Base-by-base conservation (phyloP, 2,113 vertebrate species). In the Podiceps cristatus region DNA sequence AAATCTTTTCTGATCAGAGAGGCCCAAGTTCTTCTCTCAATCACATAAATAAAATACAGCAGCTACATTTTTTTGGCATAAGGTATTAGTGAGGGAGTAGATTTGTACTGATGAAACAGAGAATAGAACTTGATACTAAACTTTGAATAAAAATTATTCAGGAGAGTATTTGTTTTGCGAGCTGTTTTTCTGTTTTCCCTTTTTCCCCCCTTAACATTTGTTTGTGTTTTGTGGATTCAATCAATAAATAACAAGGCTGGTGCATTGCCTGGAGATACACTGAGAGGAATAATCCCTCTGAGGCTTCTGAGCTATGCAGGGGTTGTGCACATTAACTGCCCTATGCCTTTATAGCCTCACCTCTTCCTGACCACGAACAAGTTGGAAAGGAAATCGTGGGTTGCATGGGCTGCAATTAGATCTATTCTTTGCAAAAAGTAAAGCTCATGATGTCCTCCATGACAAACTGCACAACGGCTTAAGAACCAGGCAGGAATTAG, bases 11-110 rank as follows among this genome's bases (percentile, higher is more conserved):
- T 60, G 31, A 59, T 64, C 33, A 49, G 29, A 84, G 22, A 64
- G 3, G 14, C 22, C 31, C 13, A 58, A 69, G 5, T 88, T 74
- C 27, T 88, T 47, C 60, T 76, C 27, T 91, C 52, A n/a, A 59
- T 66, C 25, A 91, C 5, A 42, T 75, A 68, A 86, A 58, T 69
- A 74, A 88, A 96, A 77, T 22, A 81, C 11, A 76, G 16, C 2
- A 84, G 64, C 7, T 63, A 5, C 5, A 4, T 1, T 20, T 74
- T 42, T 15, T 2, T 0, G 6, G 12, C 8, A 14, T 60, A 72
- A 56, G 47, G 5, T 76, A 68, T 64, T 9, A 64, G 10, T 42
- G 6, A 4, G 2, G 2, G 10, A 31, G 22, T 42, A 72, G 9
- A 55, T 79, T 64, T 72, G 8, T 79, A 60, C 62, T 56, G 35